phyloP scores from a whole-genome alignment of 2,888 invertebrate genomes.

The Amphipyra berbera region DNA sequence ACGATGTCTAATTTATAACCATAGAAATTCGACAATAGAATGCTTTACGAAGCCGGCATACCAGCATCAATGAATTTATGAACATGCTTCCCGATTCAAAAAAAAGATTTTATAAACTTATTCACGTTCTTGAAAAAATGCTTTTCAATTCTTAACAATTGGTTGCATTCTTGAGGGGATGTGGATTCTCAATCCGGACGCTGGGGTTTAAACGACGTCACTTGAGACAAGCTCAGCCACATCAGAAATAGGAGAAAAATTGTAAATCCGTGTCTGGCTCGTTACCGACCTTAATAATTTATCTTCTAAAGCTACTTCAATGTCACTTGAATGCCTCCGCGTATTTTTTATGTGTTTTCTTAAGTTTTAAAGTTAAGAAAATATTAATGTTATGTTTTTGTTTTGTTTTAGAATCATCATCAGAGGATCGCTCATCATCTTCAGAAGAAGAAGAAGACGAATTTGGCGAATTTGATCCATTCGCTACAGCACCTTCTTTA shows the following conservation, averaged over 20 bases:
- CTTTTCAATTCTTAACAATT: slow-evolving; percentile 64
- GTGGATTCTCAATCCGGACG: slow-evolving; percentile 66
- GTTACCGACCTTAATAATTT: slow-evolving; percentile 70
- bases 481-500: slow-evolving; percentile 89
- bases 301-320: slow-evolving; percentile 51
- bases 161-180: slow-evolving; percentile 65
- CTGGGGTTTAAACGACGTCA: slow-evolving; percentile 76
- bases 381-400: slow-evolving; percentile 15
- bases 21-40: slow-evolving; percentile 28
- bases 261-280: slow-evolving; percentile 69
- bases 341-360: background rate
- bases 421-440: slow-evolving; percentile 84
- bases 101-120: slow-evolving; percentile 38
- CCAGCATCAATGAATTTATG: slow-evolving; percentile 31
- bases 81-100: slow-evolving; percentile 35
- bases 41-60: slow-evolving; percentile 22
- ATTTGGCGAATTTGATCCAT: slow-evolving; percentile 87
- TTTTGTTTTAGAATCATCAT: slow-evolving; percentile 83
- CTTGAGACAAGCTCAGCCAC: slow-evolving; percentile 73
- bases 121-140: slow-evolving; percentile 38
- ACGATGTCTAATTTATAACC: slow-evolving; percentile 42
- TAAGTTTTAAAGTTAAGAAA: background rate
- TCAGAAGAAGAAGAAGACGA: slow-evolving; percentile 91
- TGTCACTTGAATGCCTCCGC: slow-evolving; percentile 6
- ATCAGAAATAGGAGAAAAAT: slow-evolving; percentile 68